Evolutionary conservation across 1,140 invertebrate genomes (phyloP), one percentile per base, ranked within the genome.

Genomic region (Tetragonula clypearis): DNA sequence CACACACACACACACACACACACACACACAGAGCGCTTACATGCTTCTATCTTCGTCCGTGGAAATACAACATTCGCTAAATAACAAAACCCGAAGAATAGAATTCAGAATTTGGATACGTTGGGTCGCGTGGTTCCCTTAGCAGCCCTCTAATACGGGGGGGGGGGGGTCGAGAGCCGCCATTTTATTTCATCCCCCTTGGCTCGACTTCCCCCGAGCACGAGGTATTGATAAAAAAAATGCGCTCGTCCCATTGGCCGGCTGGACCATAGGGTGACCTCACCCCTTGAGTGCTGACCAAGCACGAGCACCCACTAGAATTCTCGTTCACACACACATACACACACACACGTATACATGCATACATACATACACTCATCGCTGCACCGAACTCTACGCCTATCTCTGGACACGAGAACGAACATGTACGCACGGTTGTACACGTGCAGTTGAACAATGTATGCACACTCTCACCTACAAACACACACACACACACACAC

Each of bases 221-320:
- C 89, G 86, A 87, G 84, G 90, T 92, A 93, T 94, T 92, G 93
- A 94, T 93, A 93, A 93, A 95, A 94, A 91, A 86, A 90, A 91
- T 92, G 87, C 89, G 80, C 91, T 89, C 68, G 90, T 77, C 90
- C 92, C 82, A 95, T 95, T 95, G 94, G 94, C 90, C 90, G 82
- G 79, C 93, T 90, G 93, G 93, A 94, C 93, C 90, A 85, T 92
- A 85, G 93, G 94, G 94, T 94, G 92, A 92, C 92, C 91, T 91
- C 92, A 92, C 92, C 94, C 91, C 92, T 92, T 89, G 89, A 81
- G 74, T 94, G 94, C 94, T 95, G 94, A 95, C 94, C 94, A 95
- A 94, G 94, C 94, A 94, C 88, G 85, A 86, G 89, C 88, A 92
- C 92, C 92, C 93, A 94, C 93, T 93, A 86, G 88, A 90, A 87